Evolutionary conservation across 2,797 vertebrate genomes (phyloP), one percentile per base, ranked within the genome.

Genomic region (Centroberyx gerrardi): DNA sequence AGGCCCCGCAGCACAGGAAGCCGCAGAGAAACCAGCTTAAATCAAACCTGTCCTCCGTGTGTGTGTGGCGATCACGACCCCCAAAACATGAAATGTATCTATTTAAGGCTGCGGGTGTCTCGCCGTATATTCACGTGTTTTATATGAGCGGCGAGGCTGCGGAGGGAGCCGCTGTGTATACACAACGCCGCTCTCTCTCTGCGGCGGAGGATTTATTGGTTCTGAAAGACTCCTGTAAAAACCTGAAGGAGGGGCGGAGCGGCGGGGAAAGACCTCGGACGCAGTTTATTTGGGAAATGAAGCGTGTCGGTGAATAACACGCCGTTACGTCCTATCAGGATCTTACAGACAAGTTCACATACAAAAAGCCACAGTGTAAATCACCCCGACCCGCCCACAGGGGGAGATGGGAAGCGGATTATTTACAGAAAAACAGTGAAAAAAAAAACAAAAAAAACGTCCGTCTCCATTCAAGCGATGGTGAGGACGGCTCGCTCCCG

Each of bases 401-500:
- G 54, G 53, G 33, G 28, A 44, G 9, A n/a, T 14, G 15, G 14
- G 27, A 36, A 31, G 22, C 2, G 40, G 46, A 33, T 33, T 48
- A 42, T 29, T 65, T 56, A 14, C 61, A 38, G 6, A 52, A 17
- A 72, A 71, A 72, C 27, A 60, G 10, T 62, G 22, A 22, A 22
- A 22, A 22, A 22, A 22, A 22, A 22, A 22, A 22, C 1, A 22
- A 22, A 17, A 28, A 14, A 58, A 79, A 56, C 7, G 73, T 88
- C 69, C 60, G 12, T 22, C 8, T 15, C 2, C 42, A 60, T 60
- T 94, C 92, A 98, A 22, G 95, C 88, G 15, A 98, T 54, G 28
- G 96, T 93, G 83, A 99, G 95, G 83, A 99, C 72, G 65, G 95
- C 94, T 71, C 96, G 95, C 90, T 97, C 97, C 60, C 95, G 95